Evolutionary conservation across 2,113 vertebrate species (phyloP).

Genomic region (Syngnathus scovelli): DNA sequence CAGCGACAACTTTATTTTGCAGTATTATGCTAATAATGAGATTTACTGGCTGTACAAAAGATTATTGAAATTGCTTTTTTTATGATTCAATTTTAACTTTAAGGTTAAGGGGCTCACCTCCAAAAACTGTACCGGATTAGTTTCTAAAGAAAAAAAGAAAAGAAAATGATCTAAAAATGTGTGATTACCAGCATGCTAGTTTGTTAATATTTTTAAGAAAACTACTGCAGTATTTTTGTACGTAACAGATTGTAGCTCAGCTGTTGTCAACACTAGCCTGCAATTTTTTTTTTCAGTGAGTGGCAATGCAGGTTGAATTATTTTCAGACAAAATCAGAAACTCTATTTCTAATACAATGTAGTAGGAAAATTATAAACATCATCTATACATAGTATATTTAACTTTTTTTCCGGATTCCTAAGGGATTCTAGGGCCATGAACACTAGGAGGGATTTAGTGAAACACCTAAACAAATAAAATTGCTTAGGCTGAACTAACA

Average conservation of each 20-base stretch:
- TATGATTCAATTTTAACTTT: constrained; percentile 34
- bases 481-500: background rate
- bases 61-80: constrained; percentile 65
- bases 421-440: background rate
- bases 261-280: background rate
- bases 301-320: background rate
- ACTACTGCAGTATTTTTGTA: background rate
- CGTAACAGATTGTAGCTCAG: background rate
- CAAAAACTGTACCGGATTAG: background rate
- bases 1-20: constrained; percentile 74
- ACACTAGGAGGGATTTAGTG: background rate
- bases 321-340: background rate
- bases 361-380: no score
- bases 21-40: constrained; percentile 71
- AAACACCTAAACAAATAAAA: background rate
- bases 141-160: background rate
- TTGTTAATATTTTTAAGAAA: background rate
- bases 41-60: constrained; percentile 70
- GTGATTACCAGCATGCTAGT: background rate
- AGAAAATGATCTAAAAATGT: background rate
- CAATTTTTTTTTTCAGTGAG: background rate
- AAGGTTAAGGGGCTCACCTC: constrained; percentile 11
- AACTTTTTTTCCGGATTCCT: no score
- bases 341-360: background rate
- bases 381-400: no score